A percentile compares a stretch with the other conserved stretches of the same genome.
Evolutionary conservation across 2,797 vertebrate genomes (phyloP).

Genomic region (Notolepis coatsorum): DNA sequence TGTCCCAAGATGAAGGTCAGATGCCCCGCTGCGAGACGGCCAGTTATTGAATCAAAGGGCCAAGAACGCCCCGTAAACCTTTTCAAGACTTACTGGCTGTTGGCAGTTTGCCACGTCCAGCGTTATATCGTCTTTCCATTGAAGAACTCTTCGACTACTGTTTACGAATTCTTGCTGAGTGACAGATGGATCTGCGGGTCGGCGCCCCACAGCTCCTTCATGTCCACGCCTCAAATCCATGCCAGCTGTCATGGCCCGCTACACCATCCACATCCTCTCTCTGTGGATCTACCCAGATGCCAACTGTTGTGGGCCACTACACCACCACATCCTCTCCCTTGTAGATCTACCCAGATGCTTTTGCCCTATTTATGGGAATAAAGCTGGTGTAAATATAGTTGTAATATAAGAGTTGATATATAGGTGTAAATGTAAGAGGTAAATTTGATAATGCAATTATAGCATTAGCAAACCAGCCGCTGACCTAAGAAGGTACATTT

Average conservation of each 20-base stretch:
- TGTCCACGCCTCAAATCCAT: slow-evolving; percentile 39
- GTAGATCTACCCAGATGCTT: no score
- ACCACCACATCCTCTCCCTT: no score
- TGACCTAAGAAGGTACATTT: no score
- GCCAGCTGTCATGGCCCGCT: slow-evolving; percentile 53
- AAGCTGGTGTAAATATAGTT: not conserved
- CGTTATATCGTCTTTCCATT: slow-evolving; percentile 45
- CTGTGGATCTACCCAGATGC: no score
- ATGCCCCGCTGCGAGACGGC: slow-evolving; percentile 18
- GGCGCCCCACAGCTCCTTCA: slow-evolving; percentile 33
- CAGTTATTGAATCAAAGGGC: slow-evolving; percentile 29
- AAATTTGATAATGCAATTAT: not conserved
- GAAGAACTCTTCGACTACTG: slow-evolving; percentile 13
- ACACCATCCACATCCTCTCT: no score
- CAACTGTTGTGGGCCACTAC: no score
- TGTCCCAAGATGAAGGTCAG: slow-evolving; percentile 41
- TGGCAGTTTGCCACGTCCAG: slow-evolving; percentile 21
- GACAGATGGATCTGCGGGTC: slow-evolving; percentile 33
- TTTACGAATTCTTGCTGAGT: slow-evolving; percentile 38
- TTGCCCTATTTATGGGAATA: no score
- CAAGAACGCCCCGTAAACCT: slow-evolving; percentile 45
- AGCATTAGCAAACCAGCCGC: not conserved
- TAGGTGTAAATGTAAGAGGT: not conserved
- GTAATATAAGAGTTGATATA: not conserved
- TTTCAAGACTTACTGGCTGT: slow-evolving; percentile 15